Base-by-base conservation (phyloP, 2,888 invertebrate species). In the Acanthosepion lycidas region DNA sequence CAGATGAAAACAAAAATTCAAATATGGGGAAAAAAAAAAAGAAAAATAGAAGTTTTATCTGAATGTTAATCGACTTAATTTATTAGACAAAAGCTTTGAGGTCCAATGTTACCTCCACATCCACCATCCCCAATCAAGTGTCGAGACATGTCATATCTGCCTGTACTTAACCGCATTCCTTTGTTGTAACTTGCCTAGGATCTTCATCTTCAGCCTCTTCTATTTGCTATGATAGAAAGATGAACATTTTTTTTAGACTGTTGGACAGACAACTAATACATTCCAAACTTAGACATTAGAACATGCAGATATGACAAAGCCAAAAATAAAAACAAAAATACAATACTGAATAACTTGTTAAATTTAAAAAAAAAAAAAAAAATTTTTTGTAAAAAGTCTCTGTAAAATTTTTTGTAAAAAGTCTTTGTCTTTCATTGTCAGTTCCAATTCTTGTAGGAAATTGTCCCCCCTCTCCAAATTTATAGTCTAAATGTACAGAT, bases 91-190 rank as follows among this genome's bases (percentile, higher is more conserved):
- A 78, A 33, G 0, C 12, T 15, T 59, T 59, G n/a, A 78, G 78
- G 78, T n/a, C 78, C 59, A 59, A 59, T 20, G 8, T 78, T n/a
- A 28, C 64, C 15, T 8, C 28, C 8, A n/a, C 55, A 15, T 20
- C 4, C 20, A 20, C 20, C 55, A 15, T 20, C 28, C n/a, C 78
- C 28, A 78, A n/a, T 78, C 78, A 78, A 33, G n/a, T 33, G 78
- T 23, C 20, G 15, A 59, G 20, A 59, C 20, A 59, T 59, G 55
- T 28, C 78, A 78, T 28, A 78, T n/a, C n/a, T 78, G 78, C 0
- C 78, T 78, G 78, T 78, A 78, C 78, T 78, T 78, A 78, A 78
- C 78, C 78, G 78, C 78, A 78, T 78, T 78, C 78, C 78, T n/a
- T 78, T n/a, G 78, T 78, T 78, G 33, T 8, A 33, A 78, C 78